A percentile compares a stretch with the other conserved stretches of the same genome.
phyloP scores from a whole-genome alignment of 1,140 invertebrate genomes.

The Drosophila eugracilis region DNA sequence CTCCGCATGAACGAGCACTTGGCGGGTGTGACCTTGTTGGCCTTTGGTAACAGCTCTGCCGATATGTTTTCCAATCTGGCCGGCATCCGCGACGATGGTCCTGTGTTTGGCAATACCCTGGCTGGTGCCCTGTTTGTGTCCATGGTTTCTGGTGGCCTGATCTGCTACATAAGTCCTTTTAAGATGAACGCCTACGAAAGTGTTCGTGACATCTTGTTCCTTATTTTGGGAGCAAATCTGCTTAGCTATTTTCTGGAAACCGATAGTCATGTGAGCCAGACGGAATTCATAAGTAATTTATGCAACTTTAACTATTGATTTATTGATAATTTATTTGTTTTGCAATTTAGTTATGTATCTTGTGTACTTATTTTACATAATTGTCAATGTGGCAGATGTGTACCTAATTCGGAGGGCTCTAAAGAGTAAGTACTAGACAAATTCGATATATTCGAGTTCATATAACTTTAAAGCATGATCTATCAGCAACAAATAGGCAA shows the following conservation, averaged over 20 bases:
- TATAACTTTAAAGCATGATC: not conserved
- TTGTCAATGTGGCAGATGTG: conserved; percentile 26
- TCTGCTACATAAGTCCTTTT: conserved; percentile 33
- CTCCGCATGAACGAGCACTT: conserved; percentile 90
- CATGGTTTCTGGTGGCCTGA: conserved; percentile 40
- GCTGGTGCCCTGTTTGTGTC: conserved; percentile 43
- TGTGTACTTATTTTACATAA: conserved; percentile 27
- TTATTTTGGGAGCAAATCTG: conserved; percentile 18
- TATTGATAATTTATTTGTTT: too few species aligned
- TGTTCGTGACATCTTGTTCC: conserved; percentile 31
- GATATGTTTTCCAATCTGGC: conserved; percentile 88
- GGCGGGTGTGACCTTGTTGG: conserved; percentile 91
- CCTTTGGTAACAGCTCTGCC: conserved; percentile 92
- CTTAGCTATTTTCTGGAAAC: not conserved
- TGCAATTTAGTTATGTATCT: conserved; percentile 1
- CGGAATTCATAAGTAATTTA: not conserved
- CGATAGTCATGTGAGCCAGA: not conserved
- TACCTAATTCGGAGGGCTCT: conserved; percentile 19
- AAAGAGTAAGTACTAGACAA: conserved; percentile 5
- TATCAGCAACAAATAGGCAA: conserved; percentile 7
- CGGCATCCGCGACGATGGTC: not conserved
- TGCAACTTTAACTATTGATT: too few species aligned
- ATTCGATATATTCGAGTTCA: not conserved
- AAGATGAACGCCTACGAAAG: conserved; percentile 32
- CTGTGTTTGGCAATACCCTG: conserved; percentile 32